A percentile compares a stretch with the other conserved stretches of the same genome.
Evolutionary conservation across 2,113 vertebrate species (phyloP).

Genomic region (Calidris pygmaea): DNA sequence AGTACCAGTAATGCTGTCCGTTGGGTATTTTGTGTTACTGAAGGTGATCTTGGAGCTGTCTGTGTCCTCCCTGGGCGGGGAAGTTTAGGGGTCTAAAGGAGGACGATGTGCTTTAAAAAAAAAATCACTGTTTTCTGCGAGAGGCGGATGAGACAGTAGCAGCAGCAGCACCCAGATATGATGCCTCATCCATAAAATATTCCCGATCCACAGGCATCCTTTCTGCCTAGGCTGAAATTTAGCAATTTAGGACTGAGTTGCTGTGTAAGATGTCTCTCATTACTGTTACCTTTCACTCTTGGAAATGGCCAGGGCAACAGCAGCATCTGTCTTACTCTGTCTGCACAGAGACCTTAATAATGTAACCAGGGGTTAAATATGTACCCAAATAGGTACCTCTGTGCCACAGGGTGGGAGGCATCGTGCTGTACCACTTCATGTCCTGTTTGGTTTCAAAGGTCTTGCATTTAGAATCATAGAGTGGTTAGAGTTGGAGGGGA

Average conservation of each 20-base stretch:
- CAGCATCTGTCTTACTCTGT: background rate
- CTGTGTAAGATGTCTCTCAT: background rate
- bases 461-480: background rate
- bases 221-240: background rate
- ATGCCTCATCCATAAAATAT: background rate
- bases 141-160: rapidly evolving
- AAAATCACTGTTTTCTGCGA: background rate
- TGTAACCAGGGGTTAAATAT: background rate
- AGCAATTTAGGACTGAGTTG: rapidly evolving
- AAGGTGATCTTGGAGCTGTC: background rate
- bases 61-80: background rate
- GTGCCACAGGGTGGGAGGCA: background rate
- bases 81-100: background rate
- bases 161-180: rapidly evolving
- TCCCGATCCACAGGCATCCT: background rate
- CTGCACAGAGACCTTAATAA: background rate
- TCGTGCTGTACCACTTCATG: rapidly evolving
- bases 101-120: background rate
- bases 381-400: rapidly evolving
- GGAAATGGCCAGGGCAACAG: background rate
- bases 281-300: background rate
- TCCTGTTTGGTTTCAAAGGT: background rate
- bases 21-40: background rate
- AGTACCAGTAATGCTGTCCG: background rate
- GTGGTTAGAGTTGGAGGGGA: too few relatives aligned